phyloP scores from a whole-genome alignment of 2,888 invertebrate species.

The Tuberolachnus salignus region DNA sequence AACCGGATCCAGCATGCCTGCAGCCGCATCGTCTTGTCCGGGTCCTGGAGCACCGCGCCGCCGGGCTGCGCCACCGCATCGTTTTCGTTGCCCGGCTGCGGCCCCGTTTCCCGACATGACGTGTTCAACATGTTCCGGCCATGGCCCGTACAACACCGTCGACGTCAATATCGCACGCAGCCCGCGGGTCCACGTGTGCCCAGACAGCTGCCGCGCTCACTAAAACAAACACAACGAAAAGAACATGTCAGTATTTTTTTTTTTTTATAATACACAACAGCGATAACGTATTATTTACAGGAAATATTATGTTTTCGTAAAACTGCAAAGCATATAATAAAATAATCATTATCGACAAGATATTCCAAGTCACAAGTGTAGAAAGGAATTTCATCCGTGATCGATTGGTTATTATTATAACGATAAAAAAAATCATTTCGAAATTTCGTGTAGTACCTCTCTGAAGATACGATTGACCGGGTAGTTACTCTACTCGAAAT shows the following conservation, averaged over 20 bases:
- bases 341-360: no score
- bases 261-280: not conserved
- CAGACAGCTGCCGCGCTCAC: not conserved
- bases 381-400: no score
- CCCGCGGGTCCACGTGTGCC: not conserved
- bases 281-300: no score
- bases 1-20: slow-evolving; percentile 49
- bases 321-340: no score
- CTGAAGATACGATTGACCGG: no score
- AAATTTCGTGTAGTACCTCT: no score
- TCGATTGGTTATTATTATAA: no score
- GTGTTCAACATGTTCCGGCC: slow-evolving; percentile 36
- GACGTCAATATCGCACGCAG: not conserved
- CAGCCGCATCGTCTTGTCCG: slow-evolving; percentile 36
- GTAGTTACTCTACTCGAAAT: no score
- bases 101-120: slow-evolving; percentile 28
- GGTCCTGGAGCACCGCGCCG: slow-evolving; percentile 12
- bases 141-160: not conserved
- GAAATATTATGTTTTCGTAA: no score
- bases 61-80: not conserved
- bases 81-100: not conserved
- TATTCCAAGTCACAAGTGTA: no score
- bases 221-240: slow-evolving; percentile 5
- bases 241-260: not conserved
- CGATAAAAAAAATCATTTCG: no score